Evolutionary conservation across 2,797 vertebrate species (phyloP).

Genomic region (Danio albolineatus): DNA sequence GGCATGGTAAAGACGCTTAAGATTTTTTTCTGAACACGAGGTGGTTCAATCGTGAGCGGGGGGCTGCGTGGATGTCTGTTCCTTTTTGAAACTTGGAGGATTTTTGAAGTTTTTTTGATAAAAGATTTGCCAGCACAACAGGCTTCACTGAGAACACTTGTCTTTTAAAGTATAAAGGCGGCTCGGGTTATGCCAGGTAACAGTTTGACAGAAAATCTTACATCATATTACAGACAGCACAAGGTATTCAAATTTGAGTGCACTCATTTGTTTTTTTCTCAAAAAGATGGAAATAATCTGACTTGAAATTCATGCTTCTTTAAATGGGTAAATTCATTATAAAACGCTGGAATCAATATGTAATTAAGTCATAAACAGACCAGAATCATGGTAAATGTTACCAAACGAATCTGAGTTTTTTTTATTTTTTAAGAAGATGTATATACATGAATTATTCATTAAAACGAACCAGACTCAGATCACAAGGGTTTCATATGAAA

Average conservation of each 20-base stretch:
- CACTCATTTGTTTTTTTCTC: not conserved
- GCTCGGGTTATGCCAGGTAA: not conserved
- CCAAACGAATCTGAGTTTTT: too few species aligned
- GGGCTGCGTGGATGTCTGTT: constrained; percentile 2
- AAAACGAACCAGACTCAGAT: too few species aligned
- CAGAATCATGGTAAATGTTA: too few species aligned
- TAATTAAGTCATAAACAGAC: too few species aligned
- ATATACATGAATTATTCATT: too few species aligned
- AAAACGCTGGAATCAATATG: not conserved
- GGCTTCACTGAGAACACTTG: constrained; percentile 1
- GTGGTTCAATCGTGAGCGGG: constrained; percentile 8
- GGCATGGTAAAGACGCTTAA: constrained; percentile 32
- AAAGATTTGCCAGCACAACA: constrained; percentile 25
- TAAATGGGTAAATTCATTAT: not conserved
- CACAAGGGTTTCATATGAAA: too few species aligned
- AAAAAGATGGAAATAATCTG: not conserved
- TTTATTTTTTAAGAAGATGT: too few species aligned
- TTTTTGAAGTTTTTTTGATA: constrained; percentile 44
- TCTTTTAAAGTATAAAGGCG: constrained; percentile 15
- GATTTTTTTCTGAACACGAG: constrained; percentile 15
- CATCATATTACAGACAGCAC: not conserved
- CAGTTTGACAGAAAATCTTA: constrained; percentile 1
- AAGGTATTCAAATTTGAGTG: not conserved
- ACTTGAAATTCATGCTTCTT: not conserved
- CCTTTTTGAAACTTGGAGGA: constrained; percentile 30